Evolutionary conservation across 2,888 invertebrate genomes (phyloP), one percentile per base, ranked within the genome.

Genomic region (Dryobota labecula): DNA sequence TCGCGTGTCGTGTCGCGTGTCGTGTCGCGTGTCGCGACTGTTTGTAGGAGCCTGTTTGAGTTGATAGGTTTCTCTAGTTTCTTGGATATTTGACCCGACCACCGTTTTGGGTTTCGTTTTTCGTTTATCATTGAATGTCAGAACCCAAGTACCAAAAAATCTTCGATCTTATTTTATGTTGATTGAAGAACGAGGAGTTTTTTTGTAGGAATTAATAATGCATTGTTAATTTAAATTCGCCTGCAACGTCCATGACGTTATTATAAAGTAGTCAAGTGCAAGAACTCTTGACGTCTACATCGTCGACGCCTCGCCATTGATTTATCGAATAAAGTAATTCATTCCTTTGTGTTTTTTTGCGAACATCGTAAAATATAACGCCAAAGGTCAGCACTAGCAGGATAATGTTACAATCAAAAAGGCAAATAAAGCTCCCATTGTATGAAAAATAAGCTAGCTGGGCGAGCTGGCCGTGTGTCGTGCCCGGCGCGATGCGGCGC

Each of bases 331-430:
- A 81, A 84, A 80, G 83, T 86, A 85, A 86, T 88, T 85, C 84
- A 83, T 82, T 78, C 82, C 83, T 87, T 89, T 89, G 87, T 87
- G 75, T 86, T 89, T 88, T 88, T 88, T 87, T 85, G 86, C 83
- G 60, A 80, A 57, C 70, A 71, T 70, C 81, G 76, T 85, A 83
- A 83, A 85, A 83, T 72, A 78, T 81, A 82, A 86, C 83, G 83
- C 81, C 86, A 90, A 92, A 93, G 92, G 91, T 92, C 91, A 90
- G 82, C 73, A 81, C 76, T 84, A 84, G 84, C 84, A 89, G 90
- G 90, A 90, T 92, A 91, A 89, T 88, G 84, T 90, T 89, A 88
- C 80, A 83, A 69, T 60, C 68, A 81, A 82, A 81, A 86, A 86
- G 80, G 73, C 82, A 84, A 86, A 88, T 88, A 88, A 87, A 87